Evolutionary conservation across 2,797 vertebrate genomes (phyloP).

Genomic region (Phataginus tetradactyla): DNA sequence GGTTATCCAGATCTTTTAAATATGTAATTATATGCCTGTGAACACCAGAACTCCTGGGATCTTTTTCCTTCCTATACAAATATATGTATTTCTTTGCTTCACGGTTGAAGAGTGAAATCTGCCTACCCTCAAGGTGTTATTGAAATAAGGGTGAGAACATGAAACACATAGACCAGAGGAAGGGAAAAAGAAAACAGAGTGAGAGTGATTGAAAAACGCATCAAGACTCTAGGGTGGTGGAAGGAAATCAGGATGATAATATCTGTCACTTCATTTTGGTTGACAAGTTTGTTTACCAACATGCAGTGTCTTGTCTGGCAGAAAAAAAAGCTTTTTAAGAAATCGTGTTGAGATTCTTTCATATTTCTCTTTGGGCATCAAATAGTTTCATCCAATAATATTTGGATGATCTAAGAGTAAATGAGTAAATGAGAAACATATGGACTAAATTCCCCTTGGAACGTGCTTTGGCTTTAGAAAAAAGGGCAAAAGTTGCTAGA

Average conservation of each 20-base stretch:
- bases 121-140: background rate
- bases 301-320: conserved; percentile 44
- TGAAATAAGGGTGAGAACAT: background rate
- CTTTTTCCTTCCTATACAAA: background rate
- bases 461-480: conserved; percentile 9
- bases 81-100: background rate
- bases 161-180: background rate
- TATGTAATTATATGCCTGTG: background rate
- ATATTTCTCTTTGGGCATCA: conserved; percentile 37
- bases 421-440: conserved; percentile 1
- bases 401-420: conserved; percentile 49
- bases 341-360: conserved; percentile 48
- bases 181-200: background rate
- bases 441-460: background rate
- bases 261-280: background rate
- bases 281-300: conserved; percentile 62
- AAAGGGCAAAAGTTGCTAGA: background rate
- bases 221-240: background rate
- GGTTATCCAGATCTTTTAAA: conserved; percentile 34
- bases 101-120: background rate
- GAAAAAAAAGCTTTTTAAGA: conserved; percentile 12
- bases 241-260: background rate
- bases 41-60: background rate
- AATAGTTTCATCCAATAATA: conserved; percentile 36
- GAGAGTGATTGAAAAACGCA: background rate